Evolutionary conservation across 2,113 vertebrate genomes (phyloP).

Genomic region (Suricata suricatta): DNA sequence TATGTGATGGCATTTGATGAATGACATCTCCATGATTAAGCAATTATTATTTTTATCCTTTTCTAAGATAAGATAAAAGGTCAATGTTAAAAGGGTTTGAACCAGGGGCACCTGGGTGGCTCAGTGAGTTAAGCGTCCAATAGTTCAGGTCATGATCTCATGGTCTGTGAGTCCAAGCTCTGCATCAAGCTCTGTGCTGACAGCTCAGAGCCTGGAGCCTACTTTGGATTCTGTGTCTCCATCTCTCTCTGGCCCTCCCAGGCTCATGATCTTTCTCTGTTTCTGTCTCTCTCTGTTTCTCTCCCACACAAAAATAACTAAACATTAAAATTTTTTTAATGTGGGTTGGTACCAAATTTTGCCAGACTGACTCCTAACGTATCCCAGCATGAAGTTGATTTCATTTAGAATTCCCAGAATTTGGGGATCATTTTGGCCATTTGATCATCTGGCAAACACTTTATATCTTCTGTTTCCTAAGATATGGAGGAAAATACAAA

Average conservation of each 20-base stretch:
- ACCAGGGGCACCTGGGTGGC: background rate
- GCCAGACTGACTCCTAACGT: background rate
- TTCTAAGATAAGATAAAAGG: background rate
- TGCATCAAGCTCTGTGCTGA: too few species aligned
- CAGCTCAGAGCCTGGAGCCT: too few species aligned
- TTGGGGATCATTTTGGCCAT: background rate
- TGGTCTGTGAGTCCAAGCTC: too few species aligned
- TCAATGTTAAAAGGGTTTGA: background rate
- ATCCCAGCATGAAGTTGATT: background rate
- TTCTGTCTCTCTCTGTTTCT: too few species aligned
- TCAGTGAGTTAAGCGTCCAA: too few species aligned
- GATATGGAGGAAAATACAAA: background rate
- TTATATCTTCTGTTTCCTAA: background rate
- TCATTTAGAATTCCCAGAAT: background rate
- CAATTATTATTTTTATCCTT: background rate
- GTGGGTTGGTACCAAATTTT: background rate
- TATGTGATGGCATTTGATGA: background rate
- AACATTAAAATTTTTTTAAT: background rate
- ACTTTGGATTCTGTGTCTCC: too few species aligned
- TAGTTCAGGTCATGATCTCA: too few species aligned
- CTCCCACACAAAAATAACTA: too few species aligned
- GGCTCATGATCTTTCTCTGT: too few species aligned
- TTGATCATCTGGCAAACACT: background rate
- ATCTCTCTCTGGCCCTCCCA: too few species aligned
- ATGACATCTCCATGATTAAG: background rate